Percentiles rank a stretch among this genome's conserved stretches.
Conservation (phyloP, 2,888 invertebrate genomes). For the Colletes collaris region DNA sequence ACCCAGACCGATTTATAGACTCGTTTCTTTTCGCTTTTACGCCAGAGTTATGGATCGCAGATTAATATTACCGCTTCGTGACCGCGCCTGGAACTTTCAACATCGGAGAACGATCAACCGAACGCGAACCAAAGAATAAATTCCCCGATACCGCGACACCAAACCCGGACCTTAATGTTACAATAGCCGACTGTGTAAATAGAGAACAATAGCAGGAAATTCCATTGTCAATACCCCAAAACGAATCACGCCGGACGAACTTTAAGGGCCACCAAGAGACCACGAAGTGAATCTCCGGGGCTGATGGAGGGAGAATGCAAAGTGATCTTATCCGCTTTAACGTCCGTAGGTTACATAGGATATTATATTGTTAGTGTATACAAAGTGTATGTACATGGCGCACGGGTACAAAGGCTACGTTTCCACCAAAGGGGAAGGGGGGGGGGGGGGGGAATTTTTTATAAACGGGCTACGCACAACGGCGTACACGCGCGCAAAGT, state of each 20-base stretch:
- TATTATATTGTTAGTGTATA: conserved; percentile 72
- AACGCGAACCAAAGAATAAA: conserved; percentile 4
- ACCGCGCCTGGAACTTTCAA: neutral
- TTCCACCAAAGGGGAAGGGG: conserved; percentile 67
- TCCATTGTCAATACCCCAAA: neutral
- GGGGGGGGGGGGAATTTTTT: no score
- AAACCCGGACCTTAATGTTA: neutral
- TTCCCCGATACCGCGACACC: neutral
- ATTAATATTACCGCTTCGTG: neutral
- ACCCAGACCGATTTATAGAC: no score
- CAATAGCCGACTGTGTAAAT: neutral
- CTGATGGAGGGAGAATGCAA: conserved; percentile 68
- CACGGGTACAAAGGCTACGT: conserved; percentile 74
- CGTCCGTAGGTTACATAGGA: conserved; percentile 77
- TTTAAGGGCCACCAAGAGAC: conserved; percentile 57
- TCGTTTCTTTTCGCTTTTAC: neutral
- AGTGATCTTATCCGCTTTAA: conserved; percentile 80
- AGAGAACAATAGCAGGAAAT: neutral
- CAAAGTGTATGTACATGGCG: conserved; percentile 69
- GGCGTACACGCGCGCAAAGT: conserved; percentile 17
- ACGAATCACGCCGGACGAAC: conserved; percentile 15
- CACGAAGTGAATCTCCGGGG: conserved; percentile 47
- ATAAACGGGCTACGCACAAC: conserved; percentile 57
- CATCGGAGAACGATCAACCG: neutral
- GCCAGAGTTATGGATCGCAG: no score